Conservation (phyloP, 1,140 invertebrate species). For the Drosophila murphyi region DNA sequence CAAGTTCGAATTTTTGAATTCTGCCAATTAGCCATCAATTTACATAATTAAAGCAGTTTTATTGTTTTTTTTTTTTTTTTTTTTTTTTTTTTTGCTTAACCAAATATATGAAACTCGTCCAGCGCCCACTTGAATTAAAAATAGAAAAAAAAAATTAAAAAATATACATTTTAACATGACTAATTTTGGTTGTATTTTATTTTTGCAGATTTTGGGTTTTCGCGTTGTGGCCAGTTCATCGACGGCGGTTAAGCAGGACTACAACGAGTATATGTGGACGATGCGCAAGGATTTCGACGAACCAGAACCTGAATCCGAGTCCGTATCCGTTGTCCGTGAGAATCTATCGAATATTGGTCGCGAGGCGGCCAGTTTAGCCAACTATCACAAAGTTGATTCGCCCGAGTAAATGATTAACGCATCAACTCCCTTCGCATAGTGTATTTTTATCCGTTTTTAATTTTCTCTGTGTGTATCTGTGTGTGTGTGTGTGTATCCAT, state of each 20-base stretch:
- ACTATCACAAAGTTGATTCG: conserved; percentile 83
- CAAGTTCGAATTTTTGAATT: no score
- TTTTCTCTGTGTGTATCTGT: conserved; percentile 27
- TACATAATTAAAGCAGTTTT: no score
- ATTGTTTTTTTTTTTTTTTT: no score
- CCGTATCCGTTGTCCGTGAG: conserved; percentile 87
- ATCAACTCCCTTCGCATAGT: background rate
- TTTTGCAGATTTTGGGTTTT: conserved; percentile 90
- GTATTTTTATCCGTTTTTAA: no score
- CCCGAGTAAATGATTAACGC: conserved; percentile 67
- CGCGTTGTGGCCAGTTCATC: conserved; percentile 94
- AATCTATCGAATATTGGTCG: conserved; percentile 87
- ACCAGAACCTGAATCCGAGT: conserved; percentile 88
- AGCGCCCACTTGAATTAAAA: background rate
- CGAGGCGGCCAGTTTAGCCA: conserved; percentile 84
- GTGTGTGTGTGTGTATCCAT: conserved; percentile 17
- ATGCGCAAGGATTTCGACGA: conserved; percentile 94
- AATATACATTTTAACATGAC: background rate
- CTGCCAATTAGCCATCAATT: no score
- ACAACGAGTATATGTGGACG: conserved; percentile 96
- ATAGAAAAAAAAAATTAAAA: background rate
- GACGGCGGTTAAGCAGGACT: conserved; percentile 92
- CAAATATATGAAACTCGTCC: no score
- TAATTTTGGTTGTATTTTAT: background rate
- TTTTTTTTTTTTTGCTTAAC: no score